Conservation (phyloP, 1,140 invertebrate genomes). For the Euura saliciscinereae region DNA sequence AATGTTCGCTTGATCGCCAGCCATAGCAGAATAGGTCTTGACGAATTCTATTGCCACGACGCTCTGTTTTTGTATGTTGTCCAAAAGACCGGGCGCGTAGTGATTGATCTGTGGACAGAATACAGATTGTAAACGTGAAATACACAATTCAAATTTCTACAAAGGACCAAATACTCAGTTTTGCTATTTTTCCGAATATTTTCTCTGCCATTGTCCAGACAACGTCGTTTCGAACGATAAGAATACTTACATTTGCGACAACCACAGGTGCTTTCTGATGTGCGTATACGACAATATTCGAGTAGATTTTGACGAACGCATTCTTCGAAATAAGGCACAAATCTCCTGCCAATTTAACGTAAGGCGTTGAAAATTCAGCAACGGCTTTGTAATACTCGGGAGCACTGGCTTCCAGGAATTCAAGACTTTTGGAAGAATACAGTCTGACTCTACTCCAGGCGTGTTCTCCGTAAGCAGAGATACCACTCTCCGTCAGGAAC, state of each 20-base stretch:
- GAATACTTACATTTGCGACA: constrained; percentile 61
- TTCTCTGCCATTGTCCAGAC: no score
- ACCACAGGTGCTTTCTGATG: constrained; percentile 68
- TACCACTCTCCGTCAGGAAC: constrained; percentile 66
- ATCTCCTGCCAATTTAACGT: constrained; percentile 66
- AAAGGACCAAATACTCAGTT: neutral
- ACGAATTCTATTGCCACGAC: constrained; percentile 37
- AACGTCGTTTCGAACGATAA: no score
- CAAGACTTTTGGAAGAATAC: constrained; percentile 63
- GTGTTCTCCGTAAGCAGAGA: constrained; percentile 65
- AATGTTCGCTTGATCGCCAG: constrained; percentile 63
- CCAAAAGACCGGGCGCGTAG: constrained; percentile 71
- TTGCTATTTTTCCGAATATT: no score
- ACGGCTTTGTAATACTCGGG: constrained; percentile 68
- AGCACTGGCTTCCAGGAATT: constrained; percentile 69
- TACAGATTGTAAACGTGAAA: neutral
- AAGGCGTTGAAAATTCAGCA: constrained; percentile 64
- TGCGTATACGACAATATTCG: constrained; percentile 61
- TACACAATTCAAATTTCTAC: neutral
- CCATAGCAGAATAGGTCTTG: constrained; percentile 41
- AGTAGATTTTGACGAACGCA: constrained; percentile 57
- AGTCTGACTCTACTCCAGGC: constrained; percentile 63
- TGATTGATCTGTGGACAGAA: constrained; percentile 65
- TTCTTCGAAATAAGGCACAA: constrained; percentile 62
- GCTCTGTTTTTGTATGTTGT: constrained; percentile 48